Evolutionary conservation across 30 jellyfish, hydroid and myxozoan genomes (phyloP), one percentile per base, ranked within the genome.

Genomic region (Clytia hemisphaerica): DNA sequence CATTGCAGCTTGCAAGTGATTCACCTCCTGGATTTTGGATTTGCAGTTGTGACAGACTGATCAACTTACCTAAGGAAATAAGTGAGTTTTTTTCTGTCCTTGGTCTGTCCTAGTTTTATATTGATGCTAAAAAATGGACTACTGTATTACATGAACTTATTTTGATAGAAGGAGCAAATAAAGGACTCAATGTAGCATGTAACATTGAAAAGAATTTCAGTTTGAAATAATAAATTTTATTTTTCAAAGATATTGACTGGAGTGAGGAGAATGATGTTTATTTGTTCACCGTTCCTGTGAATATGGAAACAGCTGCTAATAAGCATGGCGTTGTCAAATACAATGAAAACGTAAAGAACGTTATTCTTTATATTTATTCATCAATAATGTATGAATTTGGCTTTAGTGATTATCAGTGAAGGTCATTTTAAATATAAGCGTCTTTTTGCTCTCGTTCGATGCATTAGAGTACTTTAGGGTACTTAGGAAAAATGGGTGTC

Each of bases 1-100:
- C 3, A 9, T 58, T 34, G 3, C 40, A 86, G 96, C 58, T 88
- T 55, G 94, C 97, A 25, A 63, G 65, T n/a, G 85, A 75, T 53
- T 76, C 97, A 16, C 97, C 97, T 6, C 72, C 79, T 61, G 97
- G 97, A 1, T 53, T 88, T 18, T 88, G 97, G 97, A 63, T 88
- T 28, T 88, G 94, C 67, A 88, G 94, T 55, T 62, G 85, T 60
- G 97, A 88, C 51, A 66, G 94, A 1, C 33, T 88, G 29, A 29
- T 88, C 48, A 55, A 70, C 18, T 32, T 88, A 30, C 93, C 97
- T 34, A 51, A 80, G 28, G 76, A 73, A 33, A 34, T 70, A 16
- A 53, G 97, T 88, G 64, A 38, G 93, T 54, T 15, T 31, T 45
- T 12, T 55, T 10, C 36, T 55, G 12, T 19, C 38, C 0, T 2